Evolutionary conservation across 2,797 vertebrate genomes (phyloP), one percentile per base, ranked within the genome.

Genomic region (Mallotus villosus): DNA sequence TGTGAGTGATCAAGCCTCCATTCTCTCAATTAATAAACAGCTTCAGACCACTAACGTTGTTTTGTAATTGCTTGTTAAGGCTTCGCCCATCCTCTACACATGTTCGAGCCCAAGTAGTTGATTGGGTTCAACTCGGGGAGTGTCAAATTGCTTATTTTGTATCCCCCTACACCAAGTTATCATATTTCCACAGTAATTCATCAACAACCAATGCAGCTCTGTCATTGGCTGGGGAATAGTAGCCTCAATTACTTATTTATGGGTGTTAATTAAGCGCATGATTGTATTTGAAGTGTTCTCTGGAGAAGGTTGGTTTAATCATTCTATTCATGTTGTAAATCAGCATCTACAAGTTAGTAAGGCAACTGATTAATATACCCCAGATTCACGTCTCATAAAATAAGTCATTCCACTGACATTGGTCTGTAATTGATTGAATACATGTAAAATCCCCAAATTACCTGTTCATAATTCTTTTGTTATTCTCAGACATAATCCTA

Each of bases 211-310:
- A 85, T 81, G 81, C 75, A 78, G 79, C 82, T 83, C 63, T 82
- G 67, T 69, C 78, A 57, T 57, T 77, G 57, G 61, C 68, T 74
- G 73, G 61, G 70, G 80, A 75, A 59, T 76, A 77, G 82, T 86
- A 80, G 72, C 79, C 67, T 55, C 67, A 86, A 86, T 84, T 74
- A 84, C 72, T 75, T 80, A 79, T 84, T 84, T 84, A 80, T 80
- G 84, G 82, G 82, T 79, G 74, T 87, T 84, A 84, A 85, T 88
- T 82, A 83, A 82, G 74, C 81, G 79, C 75, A 83, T 82, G 72
- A 89, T 89, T 88, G 67, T 29, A 83, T 87, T 81, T 75, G 49
- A 76, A 86, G 71, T 65, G 55, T 71, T 62, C 73, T 32, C 24
- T 41, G 74, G 68, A 72, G 41, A 84, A 69, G 55, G 76, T 72